Evolutionary conservation across 2,888 invertebrate species (phyloP), one percentile per base, ranked within the genome.

Genomic region (Pyralis farinalis): DNA sequence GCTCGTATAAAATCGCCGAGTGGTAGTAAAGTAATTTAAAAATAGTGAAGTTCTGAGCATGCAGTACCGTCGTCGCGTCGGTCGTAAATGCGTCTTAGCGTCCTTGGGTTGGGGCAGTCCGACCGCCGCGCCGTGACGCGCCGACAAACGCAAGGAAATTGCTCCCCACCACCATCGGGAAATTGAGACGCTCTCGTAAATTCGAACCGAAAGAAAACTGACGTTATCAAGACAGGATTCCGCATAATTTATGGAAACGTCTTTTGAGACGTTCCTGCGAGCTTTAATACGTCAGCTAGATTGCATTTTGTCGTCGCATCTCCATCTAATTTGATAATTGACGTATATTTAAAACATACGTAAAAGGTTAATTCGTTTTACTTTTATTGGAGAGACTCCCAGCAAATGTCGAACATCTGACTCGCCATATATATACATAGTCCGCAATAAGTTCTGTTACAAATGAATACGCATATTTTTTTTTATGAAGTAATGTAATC

Each of bases 61-160:
- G 25, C 25, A 25, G 25, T n/a, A n/a, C 3, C 16, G 16, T 11
- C 27, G n/a, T 32, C 27, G 38, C 28, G n/a, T 32, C 27, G 38
- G 12, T 32, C 38, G 12, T 36, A 36, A 20, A 31, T 12, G 36
- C 30, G 33, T 32, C 31, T 25, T 25, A 25, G 8, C 25, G 25
- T 25, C 25, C 25, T 1, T 7, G 25, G n/a, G 25, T 2, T 7
- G 37, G 11, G 30, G 28, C 30, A 25, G 12, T 7, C 16, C 30
- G 12, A n/a, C 25, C 25, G 32, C 25, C 27, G 32, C 30, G 12
- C 7, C 31, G 41, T 36, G 35, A 1, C 22, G 21, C 32, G 27
- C 16, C 38, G 73, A 70, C 80, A 79, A 80, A 78, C 77, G 67
- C 58, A 56, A 79, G 82, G 83, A 85, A 84, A 85, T 85, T 80